phyloP scores from a whole-genome alignment of 2,888 invertebrate species.

The Falcaria lacertinaria region DNA sequence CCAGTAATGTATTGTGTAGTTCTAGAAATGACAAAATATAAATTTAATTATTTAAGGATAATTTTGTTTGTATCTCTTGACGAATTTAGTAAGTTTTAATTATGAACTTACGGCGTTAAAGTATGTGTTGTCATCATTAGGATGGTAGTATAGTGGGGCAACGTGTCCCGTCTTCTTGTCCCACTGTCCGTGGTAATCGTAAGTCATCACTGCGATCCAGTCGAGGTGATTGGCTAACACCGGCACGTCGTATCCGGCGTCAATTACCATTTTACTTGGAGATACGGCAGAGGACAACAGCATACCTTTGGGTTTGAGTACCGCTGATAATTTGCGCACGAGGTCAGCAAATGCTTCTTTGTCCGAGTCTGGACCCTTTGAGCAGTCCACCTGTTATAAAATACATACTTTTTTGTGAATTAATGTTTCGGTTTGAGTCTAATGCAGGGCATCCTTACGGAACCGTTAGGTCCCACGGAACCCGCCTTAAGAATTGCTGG shows the following conservation, averaged over 20 bases:
- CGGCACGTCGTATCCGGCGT: constrained; percentile 91
- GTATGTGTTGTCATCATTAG: constrained; percentile 88
- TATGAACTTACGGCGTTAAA: constrained; percentile 86
- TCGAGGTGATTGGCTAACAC: constrained; percentile 87
- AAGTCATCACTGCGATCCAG: constrained; percentile 96
- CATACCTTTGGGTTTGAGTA: constrained; percentile 83
- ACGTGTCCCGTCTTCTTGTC: constrained; percentile 95
- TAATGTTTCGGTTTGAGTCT: neutral
- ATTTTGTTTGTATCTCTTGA: no score
- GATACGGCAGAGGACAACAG: constrained; percentile 92
- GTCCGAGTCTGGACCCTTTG: constrained; percentile 90
- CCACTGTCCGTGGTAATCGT: constrained; percentile 96
- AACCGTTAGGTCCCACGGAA: no score
- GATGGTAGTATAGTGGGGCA: constrained; percentile 90
- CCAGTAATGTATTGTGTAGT: constrained; percentile 94
- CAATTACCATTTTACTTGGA: constrained; percentile 92
- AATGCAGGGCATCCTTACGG: no score
- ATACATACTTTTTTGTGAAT: neutral
- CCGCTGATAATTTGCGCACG: constrained; percentile 85
- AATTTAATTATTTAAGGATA: no score
- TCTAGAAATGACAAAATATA: constrained; percentile 66
- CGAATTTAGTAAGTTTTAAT: neutral
- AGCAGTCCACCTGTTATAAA: constrained; percentile 86
- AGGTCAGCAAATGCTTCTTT: constrained; percentile 88
- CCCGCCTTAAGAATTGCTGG: no score